Conservation (phyloP, 2,888 invertebrate species). For the Diarsia brunnea region DNA sequence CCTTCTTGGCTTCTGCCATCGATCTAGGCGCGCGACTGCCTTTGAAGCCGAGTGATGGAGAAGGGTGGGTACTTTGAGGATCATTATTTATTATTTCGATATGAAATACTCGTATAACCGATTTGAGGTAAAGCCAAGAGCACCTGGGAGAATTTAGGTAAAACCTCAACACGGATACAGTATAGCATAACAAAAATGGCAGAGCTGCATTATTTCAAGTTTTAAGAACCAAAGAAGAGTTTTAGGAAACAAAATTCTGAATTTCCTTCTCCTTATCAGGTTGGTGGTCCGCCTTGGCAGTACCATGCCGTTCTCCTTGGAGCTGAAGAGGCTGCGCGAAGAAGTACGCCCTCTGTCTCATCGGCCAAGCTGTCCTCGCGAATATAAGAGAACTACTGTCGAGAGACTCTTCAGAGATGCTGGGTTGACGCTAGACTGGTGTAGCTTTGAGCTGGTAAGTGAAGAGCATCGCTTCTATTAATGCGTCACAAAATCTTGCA, state of each 20-base stretch:
- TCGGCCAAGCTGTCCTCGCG: slow-evolving; percentile 94
- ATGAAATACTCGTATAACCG: too few species aligned
- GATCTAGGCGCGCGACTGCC: slow-evolving; percentile 96
- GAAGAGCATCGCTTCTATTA: not conserved
- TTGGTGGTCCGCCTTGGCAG: slow-evolving; percentile 96
- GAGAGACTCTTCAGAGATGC: slow-evolving; percentile 95
- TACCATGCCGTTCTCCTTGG: slow-evolving; percentile 93
- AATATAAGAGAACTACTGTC: slow-evolving; percentile 96
- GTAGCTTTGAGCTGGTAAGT: slow-evolving; percentile 95
- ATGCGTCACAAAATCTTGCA: not conserved
- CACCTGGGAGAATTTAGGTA: too few species aligned
- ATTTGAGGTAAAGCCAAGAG: too few species aligned
- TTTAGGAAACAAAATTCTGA: not conserved
- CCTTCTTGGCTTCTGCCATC: slow-evolving; percentile 96
- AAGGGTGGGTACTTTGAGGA: slow-evolving; percentile 92
- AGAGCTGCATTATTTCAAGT: not conserved
- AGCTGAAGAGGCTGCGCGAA: slow-evolving; percentile 93
- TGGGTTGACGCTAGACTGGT: slow-evolving; percentile 96
- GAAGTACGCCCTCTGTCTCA: slow-evolving; percentile 96
- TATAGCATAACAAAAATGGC: not conserved
- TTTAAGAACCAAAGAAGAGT: not conserved
- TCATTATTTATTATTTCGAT: not conserved
- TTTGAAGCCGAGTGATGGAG: slow-evolving; percentile 95
- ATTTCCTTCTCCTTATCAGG: slow-evolving; percentile 79
- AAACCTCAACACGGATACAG: not conserved